Evolutionary conservation across 2,888 invertebrate species (phyloP), one percentile per base, ranked within the genome.

Genomic region (Baronia brevicornis): DNA sequence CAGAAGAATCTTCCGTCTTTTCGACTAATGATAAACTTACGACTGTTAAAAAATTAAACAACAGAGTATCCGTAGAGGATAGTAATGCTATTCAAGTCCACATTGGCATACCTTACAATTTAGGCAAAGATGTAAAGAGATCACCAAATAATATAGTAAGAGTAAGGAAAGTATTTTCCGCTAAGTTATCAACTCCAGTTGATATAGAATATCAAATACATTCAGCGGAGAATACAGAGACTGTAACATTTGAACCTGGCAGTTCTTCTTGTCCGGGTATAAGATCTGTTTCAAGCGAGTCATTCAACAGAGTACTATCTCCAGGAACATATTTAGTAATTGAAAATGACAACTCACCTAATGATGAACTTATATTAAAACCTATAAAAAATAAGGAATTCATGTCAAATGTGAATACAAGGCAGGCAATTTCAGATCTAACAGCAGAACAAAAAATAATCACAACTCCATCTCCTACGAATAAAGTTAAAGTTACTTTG

Each of bases 181-280:
- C 77, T 0, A 61, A 55, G 45, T 54, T 79, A 57, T 60, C 58
- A 1, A 52, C 62, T 3, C 77, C 79, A 2, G 73, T 78, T 2
- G 73, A 79, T 38, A 46, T 79, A 22, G 69, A 67, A 43, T 79
- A 77, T 35, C 69, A 73, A 52, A 60, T 78, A 13, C 48, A 66
- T 40, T 58, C 72, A 0, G 51, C 60, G 21, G 64, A 68, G 41
- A 49, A 46, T 2, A 19, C 25, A 5, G 28, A 29, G 9, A 7
- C 33, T 3, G 11, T 9, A n/a, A 22, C 37, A 1, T 18, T 33
- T 2, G 36, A 27, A 23, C n/a, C 21, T n/a, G 17, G 14, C 5
- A 10, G 2, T 9, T 3, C 9, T 2, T 3, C 7, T 2, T 29
- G 27, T 17, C 10, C 17, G 1, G 15, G 34, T 31, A 7, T 31